Evolutionary conservation across 1,140 invertebrate species (phyloP).

Genomic region (Calliphora vicina): DNA sequence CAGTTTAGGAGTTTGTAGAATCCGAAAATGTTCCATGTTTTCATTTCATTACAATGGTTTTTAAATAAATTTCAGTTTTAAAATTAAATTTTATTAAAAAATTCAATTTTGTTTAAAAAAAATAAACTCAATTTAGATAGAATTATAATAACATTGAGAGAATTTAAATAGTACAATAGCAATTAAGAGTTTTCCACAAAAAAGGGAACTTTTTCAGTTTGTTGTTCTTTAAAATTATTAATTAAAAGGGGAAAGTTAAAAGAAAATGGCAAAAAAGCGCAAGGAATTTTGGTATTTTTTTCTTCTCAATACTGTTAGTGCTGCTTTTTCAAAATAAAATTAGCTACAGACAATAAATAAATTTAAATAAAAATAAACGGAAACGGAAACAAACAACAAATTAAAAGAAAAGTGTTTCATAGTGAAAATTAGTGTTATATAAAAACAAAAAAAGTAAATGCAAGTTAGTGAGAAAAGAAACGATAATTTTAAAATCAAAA

Average conservation of each 20-base stretch:
- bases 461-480: background rate
- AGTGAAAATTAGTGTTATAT: too few species aligned
- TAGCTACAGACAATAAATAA: background rate
- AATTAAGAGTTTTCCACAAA: background rate
- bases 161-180: background rate
- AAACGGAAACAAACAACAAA: background rate
- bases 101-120: background rate
- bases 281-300: slow-evolving; percentile 19
- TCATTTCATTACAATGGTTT: background rate
- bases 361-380: background rate
- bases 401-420: too few species aligned
- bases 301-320: background rate
- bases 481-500: background rate
- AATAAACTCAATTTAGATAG: background rate
- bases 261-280: slow-evolving; percentile 30
- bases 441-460: background rate
- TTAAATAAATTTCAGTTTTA: slow-evolving; percentile 24
- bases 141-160: background rate
- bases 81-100: slow-evolving; percentile 19
- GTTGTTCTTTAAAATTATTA: background rate
- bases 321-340: background rate
- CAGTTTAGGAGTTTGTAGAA: background rate
- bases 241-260: background rate
- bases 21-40: background rate
- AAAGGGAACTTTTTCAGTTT: slow-evolving; percentile 5